A percentile compares a stretch with the other conserved stretches of the same genome.
Conservation (phyloP, 2,888 invertebrate species). For the Coleophora flavipennella region DNA sequence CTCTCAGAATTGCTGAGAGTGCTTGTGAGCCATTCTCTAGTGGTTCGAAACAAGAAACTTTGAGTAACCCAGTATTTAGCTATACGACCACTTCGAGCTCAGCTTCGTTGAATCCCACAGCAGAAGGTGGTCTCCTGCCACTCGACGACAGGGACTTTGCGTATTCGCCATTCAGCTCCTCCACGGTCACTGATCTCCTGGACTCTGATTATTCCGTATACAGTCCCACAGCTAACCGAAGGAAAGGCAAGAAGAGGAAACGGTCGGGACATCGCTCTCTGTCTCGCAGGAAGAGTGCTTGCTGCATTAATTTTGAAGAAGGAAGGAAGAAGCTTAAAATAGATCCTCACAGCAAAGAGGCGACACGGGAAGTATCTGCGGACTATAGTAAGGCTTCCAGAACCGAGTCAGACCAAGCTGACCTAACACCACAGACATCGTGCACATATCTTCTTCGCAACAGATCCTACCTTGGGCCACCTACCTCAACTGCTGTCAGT, state of each 20-base stretch:
- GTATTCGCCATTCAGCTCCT: slow-evolving; percentile 66
- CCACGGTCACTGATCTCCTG: slow-evolving; percentile 59
- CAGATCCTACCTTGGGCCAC: slow-evolving; percentile 44
- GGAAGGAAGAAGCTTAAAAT: slow-evolving; percentile 68
- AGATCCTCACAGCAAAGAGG: slow-evolving; percentile 55
- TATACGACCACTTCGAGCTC: slow-evolving; percentile 35
- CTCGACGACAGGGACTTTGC: slow-evolving; percentile 67
- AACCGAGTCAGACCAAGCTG: slow-evolving; percentile 41
- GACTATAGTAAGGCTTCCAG: slow-evolving; percentile 30
- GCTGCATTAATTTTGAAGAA: slow-evolving; percentile 45
- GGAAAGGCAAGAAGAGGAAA: slow-evolving; percentile 64
- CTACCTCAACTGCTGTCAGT: slow-evolving; percentile 49
- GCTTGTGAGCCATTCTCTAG: slow-evolving; percentile 46
- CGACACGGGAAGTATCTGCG: slow-evolving; percentile 28
- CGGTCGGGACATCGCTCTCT: slow-evolving; percentile 54
- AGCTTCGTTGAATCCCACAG: slow-evolving; percentile 32
- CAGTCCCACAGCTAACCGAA: slow-evolving; percentile 53
- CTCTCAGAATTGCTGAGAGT: slow-evolving; percentile 59
- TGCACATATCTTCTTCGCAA: slow-evolving; percentile 46
- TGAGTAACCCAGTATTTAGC: slow-evolving; percentile 29
- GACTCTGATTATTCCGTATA: slow-evolving; percentile 68
- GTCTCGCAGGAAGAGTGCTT: slow-evolving; percentile 51
- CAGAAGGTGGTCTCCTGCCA: slow-evolving; percentile 58
- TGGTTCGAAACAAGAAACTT: slow-evolving; percentile 32
- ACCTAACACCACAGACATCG: slow-evolving; percentile 26